Evolutionary conservation across 2,797 vertebrate species (phyloP), one percentile per base, ranked within the genome.

Genomic region (Steatocranus sp.): DNA sequence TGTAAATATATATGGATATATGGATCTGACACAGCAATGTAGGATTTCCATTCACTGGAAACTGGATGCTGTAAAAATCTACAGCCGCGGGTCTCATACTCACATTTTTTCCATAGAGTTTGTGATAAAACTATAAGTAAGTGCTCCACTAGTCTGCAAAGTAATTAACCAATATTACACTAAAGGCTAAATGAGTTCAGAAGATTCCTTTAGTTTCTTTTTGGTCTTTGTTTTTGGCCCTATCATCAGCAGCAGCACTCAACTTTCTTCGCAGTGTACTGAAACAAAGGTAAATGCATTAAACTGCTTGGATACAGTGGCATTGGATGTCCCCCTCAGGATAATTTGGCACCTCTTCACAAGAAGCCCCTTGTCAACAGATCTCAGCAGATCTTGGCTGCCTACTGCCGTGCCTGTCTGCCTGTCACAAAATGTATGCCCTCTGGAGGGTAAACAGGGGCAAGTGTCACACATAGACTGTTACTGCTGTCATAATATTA

Each of bases 311-410:
- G 85, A 81, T 70, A 75, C 58, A 68, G 83, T 38, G 56, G 74
- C 82, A 82, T 27, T 58, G 84, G 56, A 81, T 50, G 83, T 80
- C 41, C 77, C 81, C 88, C 84, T 83, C 73, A 75, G 91, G 90
- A 87, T 75, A 84, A 86, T 78, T 78, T 91, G 92, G 86, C 90
- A 87, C 86, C 81, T 90, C 87, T 83, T 91, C 43, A 88, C 81
- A 87, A 79, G 84, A 84, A 36, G 78, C 70, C 5, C 12, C 77
- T 82, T 93, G 89, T 91, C 83, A 89, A 78, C 87, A 91, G 81
- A 89, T 76, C 75, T 87, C 68, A 81, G 85, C 83, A 88, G 80
- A 84, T 76, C 83, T 89, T 76, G 54, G 84, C 83, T 75, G 81
- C 66, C 49, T 58, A 34, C 79, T 80, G 83, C 20, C 6, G 48